Evolutionary conservation across 2,888 invertebrate species (phyloP).

Genomic region (Pterostichus madidus): DNA sequence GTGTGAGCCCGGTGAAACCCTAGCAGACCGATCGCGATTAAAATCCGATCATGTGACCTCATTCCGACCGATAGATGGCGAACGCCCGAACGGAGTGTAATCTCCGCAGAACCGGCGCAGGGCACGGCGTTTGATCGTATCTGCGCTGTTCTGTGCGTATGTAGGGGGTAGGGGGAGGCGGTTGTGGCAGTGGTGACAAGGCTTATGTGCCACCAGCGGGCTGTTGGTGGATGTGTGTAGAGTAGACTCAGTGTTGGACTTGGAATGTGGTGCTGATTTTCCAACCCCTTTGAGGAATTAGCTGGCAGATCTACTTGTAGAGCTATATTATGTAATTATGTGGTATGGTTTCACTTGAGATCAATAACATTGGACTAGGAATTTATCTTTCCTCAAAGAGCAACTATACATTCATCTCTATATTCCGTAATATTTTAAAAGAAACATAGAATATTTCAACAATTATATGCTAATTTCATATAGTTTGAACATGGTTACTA

Average conservation of each 20-base stretch:
- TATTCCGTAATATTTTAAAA: too few relatives aligned
- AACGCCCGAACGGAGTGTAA: constrained; percentile 54
- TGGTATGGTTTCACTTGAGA: too few relatives aligned
- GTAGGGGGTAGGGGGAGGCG: too few relatives aligned
- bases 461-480: too few relatives aligned
- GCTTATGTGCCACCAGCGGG: constrained; percentile 11
- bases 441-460: too few relatives aligned
- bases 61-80: constrained; percentile 60
- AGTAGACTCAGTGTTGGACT: background rate
- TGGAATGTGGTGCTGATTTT: background rate
- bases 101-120: constrained; percentile 41
- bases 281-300: too few relatives aligned
- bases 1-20: constrained; percentile 58
- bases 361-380: too few relatives aligned
- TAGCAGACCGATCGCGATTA: constrained; percentile 61
- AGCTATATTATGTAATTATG: background rate
- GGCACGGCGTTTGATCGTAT: constrained; percentile 29
- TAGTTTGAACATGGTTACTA: too few relatives aligned
- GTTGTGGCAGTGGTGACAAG: background rate
- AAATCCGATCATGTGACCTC: constrained; percentile 66
- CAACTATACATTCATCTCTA: too few relatives aligned
- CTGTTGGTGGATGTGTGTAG: background rate
- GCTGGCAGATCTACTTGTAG: background rate
- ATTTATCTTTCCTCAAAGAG: too few relatives aligned
- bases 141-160: constrained; percentile 13